Conservation (phyloP, 2,113 vertebrate species). For the Nannospalax galili region DNA sequence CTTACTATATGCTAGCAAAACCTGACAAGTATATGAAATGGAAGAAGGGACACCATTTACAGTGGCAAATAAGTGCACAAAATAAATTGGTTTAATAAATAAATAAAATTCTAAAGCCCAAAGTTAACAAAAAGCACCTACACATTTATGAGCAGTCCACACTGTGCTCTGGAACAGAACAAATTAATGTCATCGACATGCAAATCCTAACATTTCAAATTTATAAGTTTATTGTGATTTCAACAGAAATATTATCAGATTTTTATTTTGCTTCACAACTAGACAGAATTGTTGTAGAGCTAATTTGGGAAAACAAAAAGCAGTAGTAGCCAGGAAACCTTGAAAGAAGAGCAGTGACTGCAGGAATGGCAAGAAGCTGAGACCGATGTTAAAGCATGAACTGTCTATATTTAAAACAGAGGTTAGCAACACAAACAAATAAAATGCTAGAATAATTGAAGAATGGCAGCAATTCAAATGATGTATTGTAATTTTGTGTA, state of each 20-base stretch:
- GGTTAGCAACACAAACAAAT: not conserved
- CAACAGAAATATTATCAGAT: not conserved
- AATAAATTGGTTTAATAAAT: not conserved
- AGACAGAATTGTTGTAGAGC: not conserved
- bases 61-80: not conserved
- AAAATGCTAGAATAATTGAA: not conserved
- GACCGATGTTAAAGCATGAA: not conserved
- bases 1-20: not conserved
- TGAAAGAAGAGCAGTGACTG: not conserved
- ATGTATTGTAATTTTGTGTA: not conserved
- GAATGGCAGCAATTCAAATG: not conserved
- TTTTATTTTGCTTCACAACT: slow-evolving; percentile 14
- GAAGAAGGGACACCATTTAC: not conserved
- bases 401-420: too few species aligned
- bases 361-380: not conserved
- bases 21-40: not conserved
- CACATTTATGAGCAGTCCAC: not conserved
- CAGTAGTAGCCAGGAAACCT: not conserved
- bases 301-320: not conserved
- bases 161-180: not conserved
- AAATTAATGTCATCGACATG: too few species aligned
- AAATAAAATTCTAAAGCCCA: not conserved
- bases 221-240: not conserved
- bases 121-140: not conserved
- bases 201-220: not conserved